Percentiles rank a stretch among this genome's conserved stretches.
Conservation (phyloP, 1,140 invertebrate genomes). For the Phenacoccus solenopsis region DNA sequence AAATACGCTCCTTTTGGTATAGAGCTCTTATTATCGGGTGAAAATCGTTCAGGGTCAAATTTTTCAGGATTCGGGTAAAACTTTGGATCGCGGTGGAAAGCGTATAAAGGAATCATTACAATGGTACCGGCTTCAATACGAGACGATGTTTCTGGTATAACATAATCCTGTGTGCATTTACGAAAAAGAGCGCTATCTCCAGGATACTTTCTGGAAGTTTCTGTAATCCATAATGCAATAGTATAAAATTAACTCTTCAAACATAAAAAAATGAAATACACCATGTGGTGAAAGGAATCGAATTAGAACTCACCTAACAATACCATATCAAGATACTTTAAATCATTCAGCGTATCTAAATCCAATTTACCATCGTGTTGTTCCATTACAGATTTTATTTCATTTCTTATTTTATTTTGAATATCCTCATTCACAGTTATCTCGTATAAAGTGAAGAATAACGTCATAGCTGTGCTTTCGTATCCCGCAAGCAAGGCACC, state of each 20-base stretch:
- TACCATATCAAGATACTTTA: too few relatives aligned
- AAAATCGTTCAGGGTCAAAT: constrained; percentile 42
- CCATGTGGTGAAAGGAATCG: too few relatives aligned
- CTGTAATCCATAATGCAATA: too few relatives aligned
- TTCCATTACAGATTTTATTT: constrained; percentile 38
- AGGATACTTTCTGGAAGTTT: too few relatives aligned
- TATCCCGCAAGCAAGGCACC: constrained; percentile 41
- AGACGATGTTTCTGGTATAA: constrained; percentile 33
- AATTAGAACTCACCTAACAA: too few relatives aligned
- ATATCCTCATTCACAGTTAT: constrained; percentile 40
- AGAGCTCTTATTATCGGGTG: constrained; percentile 33
- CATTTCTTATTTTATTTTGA: constrained; percentile 42
- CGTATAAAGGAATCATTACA: constrained; percentile 19
- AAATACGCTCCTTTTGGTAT: constrained; percentile 40
- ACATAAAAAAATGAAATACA: too few relatives aligned
- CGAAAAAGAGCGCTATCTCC: too few relatives aligned
- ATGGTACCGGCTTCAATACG: constrained; percentile 33
- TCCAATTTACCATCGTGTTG: constrained; percentile 36
- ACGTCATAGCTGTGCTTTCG: constrained; percentile 41
- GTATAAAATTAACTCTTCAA: too few relatives aligned
- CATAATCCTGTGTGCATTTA: constrained; percentile 39
- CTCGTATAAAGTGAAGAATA: constrained; percentile 35
- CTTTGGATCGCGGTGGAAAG: constrained; percentile 42
- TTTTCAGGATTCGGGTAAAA: constrained; percentile 41
- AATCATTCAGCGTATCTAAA: constrained; percentile 39